Conservation (phyloP, 1,140 invertebrate species). For the Drosophila murphyi region DNA sequence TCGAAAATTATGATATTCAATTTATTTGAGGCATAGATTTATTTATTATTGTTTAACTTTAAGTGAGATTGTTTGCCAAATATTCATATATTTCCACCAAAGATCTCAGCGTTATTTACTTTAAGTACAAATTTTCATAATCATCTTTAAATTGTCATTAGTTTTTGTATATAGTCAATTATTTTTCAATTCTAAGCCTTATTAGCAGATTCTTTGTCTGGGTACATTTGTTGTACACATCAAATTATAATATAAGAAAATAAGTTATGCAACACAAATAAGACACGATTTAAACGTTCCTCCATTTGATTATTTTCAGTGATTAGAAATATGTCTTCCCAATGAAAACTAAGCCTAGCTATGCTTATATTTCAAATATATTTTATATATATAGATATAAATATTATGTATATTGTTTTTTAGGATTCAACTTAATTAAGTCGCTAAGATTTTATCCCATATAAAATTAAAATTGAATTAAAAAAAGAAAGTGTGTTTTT, state of each 20-base stretch:
- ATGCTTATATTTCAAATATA: slow-evolving; percentile 18
- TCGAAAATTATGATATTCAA: slow-evolving; percentile 73
- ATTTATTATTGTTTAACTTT: neutral
- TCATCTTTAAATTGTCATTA: neutral
- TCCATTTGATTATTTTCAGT: slow-evolving; percentile 46
- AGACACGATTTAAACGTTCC: slow-evolving; percentile 30
- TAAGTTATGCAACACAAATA: neutral
- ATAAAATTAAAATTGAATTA: too few relatives aligned
- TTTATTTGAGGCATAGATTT: slow-evolving; percentile 58
- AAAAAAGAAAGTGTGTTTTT: too few relatives aligned
- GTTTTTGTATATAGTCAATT: slow-evolving; percentile 42
- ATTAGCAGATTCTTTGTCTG: neutral
- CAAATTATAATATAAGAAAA: too few relatives aligned
- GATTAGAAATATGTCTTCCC: slow-evolving; percentile 70
- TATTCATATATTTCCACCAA: slow-evolving; percentile 37
- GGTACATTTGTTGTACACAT: neutral
- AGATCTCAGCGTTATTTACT: slow-evolving; percentile 69
- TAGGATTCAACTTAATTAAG: too few relatives aligned
- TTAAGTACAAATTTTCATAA: slow-evolving; percentile 10
- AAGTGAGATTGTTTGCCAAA: slow-evolving; percentile 40
- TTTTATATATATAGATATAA: slow-evolving; percentile 3
- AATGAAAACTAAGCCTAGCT: slow-evolving; percentile 22
- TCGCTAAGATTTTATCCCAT: too few relatives aligned
- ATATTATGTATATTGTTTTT: slow-evolving; percentile 5
- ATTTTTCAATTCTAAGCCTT: neutral